These are phyloP conservation scores for Ganaspis brasiliensis DNA, from an alignment of 2,888 invertebrate genomes.

Conservation along the genomic window DNA sequence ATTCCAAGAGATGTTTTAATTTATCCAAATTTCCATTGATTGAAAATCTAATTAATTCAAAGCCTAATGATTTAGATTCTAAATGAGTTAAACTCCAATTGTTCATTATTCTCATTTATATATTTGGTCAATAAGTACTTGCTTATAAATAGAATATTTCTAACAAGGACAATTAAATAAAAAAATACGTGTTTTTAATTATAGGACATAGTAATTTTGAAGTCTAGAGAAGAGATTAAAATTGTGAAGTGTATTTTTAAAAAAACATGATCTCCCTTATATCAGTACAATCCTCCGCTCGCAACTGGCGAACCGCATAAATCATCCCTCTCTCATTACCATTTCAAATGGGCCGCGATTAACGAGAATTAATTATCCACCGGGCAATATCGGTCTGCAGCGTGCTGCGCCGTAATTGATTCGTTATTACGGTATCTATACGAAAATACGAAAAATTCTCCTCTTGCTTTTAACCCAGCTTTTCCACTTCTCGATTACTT, in stretches of 20 bases:
- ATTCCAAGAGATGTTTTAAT: too few relatives aligned
- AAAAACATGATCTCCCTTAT: slow-evolving; percentile 8
- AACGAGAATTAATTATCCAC: slow-evolving; percentile 70
- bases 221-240: not conserved
- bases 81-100: too few relatives aligned
- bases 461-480: not conserved
- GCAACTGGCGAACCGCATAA: slow-evolving; percentile 52
- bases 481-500: slow-evolving; percentile 25
- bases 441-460: slow-evolving; percentile 25
- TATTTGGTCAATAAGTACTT: too few relatives aligned
- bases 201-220: not conserved
- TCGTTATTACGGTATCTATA: slow-evolving; percentile 47
- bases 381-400: slow-evolving; percentile 60
- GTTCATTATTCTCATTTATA: too few relatives aligned
- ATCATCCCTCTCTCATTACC: slow-evolving; percentile 65
- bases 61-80: too few relatives aligned
- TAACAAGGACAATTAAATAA: too few relatives aligned
- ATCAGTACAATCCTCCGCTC: not conserved
- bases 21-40: too few relatives aligned
- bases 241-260: not conserved
- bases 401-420: slow-evolving; percentile 47
- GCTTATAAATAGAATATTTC: too few relatives aligned
- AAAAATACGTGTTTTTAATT: too few relatives aligned
- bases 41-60: too few relatives aligned
- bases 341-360: slow-evolving; percentile 69